phyloP scores from a whole-genome alignment of 2,888 invertebrate species.

The Cerastis leucographa region DNA sequence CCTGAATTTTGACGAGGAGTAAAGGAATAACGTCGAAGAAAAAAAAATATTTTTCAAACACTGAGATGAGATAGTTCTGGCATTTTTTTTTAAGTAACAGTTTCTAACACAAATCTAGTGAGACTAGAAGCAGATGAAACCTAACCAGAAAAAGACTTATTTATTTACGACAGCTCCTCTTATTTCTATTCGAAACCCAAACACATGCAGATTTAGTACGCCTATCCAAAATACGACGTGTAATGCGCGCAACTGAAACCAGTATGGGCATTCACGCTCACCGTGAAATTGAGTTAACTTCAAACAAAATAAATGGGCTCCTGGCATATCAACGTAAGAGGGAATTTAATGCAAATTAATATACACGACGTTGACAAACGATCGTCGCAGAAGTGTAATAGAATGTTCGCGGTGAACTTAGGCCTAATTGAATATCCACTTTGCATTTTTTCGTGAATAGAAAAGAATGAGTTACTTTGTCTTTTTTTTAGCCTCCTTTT shows the following conservation, averaged over 20 bases:
- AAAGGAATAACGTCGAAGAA: too few relatives aligned
- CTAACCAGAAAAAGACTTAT: neutral
- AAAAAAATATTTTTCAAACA: too few relatives aligned
- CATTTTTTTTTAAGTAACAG: too few relatives aligned
- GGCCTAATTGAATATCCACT: slow-evolving; percentile 25
- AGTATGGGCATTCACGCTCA: slow-evolving; percentile 53
- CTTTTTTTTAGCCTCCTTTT: neutral
- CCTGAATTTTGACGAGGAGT: too few relatives aligned
- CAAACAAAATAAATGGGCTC: slow-evolving; percentile 79
- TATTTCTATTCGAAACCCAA: neutral
- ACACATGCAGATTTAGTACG: neutral
- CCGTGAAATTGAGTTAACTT: slow-evolving; percentile 84
- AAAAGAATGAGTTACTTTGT: neutral
- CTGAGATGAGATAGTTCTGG: too few relatives aligned
- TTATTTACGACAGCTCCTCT: neutral
- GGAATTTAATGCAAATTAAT: slow-evolving; percentile 75
- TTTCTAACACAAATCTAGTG: neutral
- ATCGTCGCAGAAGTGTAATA: slow-evolving; percentile 45
- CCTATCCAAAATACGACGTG: slow-evolving; percentile 24
- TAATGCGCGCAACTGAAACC: slow-evolving; percentile 47
- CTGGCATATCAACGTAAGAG: slow-evolving; percentile 68
- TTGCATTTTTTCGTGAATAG: neutral
- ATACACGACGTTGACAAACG: slow-evolving; percentile 68
- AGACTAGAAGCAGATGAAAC: neutral
- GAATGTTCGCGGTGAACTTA: slow-evolving; percentile 36